Conservation (phyloP, 2,888 invertebrate species). For the Ornithoptera alexandrae region DNA sequence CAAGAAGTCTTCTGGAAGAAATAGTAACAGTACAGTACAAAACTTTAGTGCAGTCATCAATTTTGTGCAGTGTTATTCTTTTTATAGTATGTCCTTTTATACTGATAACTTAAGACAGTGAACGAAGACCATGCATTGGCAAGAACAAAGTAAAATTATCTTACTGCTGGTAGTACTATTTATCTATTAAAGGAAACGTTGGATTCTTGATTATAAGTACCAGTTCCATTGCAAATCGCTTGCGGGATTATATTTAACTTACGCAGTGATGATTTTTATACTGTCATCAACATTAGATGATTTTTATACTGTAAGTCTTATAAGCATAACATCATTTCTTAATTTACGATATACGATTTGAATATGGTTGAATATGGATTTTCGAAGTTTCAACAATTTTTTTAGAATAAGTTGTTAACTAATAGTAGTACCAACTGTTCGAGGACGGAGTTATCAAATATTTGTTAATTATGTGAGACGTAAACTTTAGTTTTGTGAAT, state of each 20-base stretch:
- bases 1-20: conserved; percentile 6
- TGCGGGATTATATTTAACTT: too few species aligned
- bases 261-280: too few species aligned
- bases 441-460: background rate
- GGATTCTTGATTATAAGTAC: too few species aligned
- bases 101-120: too few species aligned
- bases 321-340: background rate
- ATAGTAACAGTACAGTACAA: background rate
- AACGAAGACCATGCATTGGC: too few species aligned
- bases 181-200: too few species aligned
- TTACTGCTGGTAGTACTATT: too few species aligned
- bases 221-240: too few species aligned
- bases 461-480: background rate
- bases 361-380: background rate
- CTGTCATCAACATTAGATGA: too few species aligned
- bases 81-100: background rate
- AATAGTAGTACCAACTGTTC: background rate
- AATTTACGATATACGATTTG: background rate
- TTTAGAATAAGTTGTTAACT: background rate
- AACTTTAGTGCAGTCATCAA: background rate
- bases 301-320: too few species aligned
- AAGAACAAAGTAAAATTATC: too few species aligned
- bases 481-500: background rate
- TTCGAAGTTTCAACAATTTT: background rate
- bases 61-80: background rate